Conservation (phyloP, 2,113 vertebrate species). For the Chaetops frenatus region DNA sequence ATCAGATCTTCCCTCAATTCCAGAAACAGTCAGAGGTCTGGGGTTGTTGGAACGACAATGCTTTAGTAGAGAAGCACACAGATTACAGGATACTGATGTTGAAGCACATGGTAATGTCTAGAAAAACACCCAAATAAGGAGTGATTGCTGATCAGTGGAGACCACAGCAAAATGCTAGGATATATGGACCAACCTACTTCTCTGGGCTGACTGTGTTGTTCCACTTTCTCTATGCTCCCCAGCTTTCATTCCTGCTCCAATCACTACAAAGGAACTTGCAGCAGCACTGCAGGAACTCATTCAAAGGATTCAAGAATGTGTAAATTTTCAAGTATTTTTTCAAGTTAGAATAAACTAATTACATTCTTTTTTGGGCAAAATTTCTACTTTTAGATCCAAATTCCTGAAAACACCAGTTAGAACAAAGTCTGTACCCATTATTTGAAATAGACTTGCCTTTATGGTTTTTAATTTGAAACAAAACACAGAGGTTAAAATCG, state of each 20-base stretch:
- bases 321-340: background rate
- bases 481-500: background rate
- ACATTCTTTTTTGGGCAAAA: background rate
- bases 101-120: background rate
- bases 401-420: background rate
- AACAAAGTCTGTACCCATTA: background rate
- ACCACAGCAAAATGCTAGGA: background rate
- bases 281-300: background rate
- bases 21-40: background rate
- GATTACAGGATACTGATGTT: background rate
- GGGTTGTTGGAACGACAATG: background rate
- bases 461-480: background rate
- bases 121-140: background rate
- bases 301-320: background rate
- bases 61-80: background rate
- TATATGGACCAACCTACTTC: background rate
- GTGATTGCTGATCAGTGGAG: background rate
- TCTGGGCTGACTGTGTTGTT: background rate
- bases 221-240: background rate
- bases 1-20: background rate
- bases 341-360: background rate
- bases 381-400: background rate
- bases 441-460: background rate
- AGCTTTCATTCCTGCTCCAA: background rate
- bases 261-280: background rate